A percentile compares a stretch with the other conserved stretches of the same genome.
Conservation (phyloP, 92 coral and sea anemone genomes). For the Hydrozoanthus gracilis region DNA sequence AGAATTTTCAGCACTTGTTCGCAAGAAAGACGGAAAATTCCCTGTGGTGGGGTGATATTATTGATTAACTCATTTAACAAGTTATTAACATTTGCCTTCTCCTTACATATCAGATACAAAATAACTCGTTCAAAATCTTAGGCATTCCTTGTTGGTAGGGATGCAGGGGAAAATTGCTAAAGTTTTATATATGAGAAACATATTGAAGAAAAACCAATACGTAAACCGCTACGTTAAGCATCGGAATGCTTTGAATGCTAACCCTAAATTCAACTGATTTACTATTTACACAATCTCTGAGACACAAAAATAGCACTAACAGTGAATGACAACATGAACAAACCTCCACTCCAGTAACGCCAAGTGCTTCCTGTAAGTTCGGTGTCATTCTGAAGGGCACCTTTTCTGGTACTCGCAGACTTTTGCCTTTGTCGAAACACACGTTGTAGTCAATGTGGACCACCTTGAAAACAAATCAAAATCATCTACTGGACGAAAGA, state of each 20-base stretch:
- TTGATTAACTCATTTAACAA: neutral
- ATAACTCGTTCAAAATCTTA: too few relatives aligned
- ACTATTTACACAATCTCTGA: too few relatives aligned
- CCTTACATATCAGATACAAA: too few relatives aligned
- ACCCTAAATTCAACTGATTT: too few relatives aligned
- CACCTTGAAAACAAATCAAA: constrained; percentile 62
- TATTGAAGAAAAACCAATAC: too few relatives aligned
- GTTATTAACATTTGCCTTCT: too few relatives aligned
- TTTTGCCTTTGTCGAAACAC: constrained; percentile 98
- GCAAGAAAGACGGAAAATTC: constrained; percentile 96
- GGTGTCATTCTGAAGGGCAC: constrained; percentile 99
- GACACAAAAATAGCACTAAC: neutral
- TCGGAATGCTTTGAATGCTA: too few relatives aligned
- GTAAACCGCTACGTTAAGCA: too few relatives aligned
- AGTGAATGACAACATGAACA: neutral
- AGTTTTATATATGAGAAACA: too few relatives aligned
- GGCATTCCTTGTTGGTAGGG: too few relatives aligned
- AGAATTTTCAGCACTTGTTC: constrained; percentile 95
- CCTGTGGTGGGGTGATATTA: constrained; percentile 53
- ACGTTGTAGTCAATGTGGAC: constrained; percentile 99
- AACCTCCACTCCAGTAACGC: constrained; percentile 98
- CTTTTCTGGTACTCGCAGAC: constrained; percentile 95
- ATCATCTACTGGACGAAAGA: too few relatives aligned
- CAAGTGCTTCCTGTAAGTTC: constrained; percentile 93
- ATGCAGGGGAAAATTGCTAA: too few relatives aligned